These are phyloP conservation scores for Thereva nobilitata DNA, from an alignment of 2,888 invertebrate genomes.

Conservation along the genomic window DNA sequence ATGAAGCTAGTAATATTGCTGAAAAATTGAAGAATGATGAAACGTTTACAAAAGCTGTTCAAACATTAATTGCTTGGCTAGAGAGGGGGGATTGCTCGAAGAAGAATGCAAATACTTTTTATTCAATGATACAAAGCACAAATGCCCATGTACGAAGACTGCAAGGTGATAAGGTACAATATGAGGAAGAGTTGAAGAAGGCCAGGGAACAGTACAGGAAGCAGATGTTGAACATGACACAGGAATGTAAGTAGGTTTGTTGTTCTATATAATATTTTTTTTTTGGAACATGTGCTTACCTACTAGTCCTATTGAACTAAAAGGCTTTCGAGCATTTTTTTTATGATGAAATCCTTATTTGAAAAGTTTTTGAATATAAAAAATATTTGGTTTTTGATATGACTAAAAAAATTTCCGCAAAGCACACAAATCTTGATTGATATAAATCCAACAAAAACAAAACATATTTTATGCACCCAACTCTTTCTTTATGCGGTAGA, in stretches of 20 bases:
- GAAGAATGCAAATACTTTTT: constrained; percentile 87
- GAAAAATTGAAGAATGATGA: constrained; percentile 88
- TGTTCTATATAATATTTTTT: constrained; percentile 5
- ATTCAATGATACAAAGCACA: constrained; percentile 94
- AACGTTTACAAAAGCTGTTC: constrained; percentile 80
- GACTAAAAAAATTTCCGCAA: no score
- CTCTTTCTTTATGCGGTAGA: no score
- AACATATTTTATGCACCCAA: no score
- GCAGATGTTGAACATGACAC: constrained; percentile 80
- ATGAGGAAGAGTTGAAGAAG: constrained; percentile 85
- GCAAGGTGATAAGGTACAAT: constrained; percentile 79
- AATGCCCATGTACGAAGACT: constrained; percentile 89
- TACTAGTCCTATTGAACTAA: no score
- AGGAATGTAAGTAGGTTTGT: constrained; percentile 81
- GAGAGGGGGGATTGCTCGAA: constrained; percentile 94
- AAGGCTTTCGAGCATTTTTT: no score
- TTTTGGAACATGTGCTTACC: not conserved
- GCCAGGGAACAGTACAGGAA: constrained; percentile 83
- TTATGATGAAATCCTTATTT: no score
- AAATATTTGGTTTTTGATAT: no score
- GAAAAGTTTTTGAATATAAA: no score
- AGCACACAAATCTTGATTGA: no score
- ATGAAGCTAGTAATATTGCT: constrained; percentile 73
- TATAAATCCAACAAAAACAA: no score
- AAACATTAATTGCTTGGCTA: constrained; percentile 87